Evolutionary conservation across 2,797 vertebrate genomes (phyloP).

Genomic region (Molossus alvarezi): DNA sequence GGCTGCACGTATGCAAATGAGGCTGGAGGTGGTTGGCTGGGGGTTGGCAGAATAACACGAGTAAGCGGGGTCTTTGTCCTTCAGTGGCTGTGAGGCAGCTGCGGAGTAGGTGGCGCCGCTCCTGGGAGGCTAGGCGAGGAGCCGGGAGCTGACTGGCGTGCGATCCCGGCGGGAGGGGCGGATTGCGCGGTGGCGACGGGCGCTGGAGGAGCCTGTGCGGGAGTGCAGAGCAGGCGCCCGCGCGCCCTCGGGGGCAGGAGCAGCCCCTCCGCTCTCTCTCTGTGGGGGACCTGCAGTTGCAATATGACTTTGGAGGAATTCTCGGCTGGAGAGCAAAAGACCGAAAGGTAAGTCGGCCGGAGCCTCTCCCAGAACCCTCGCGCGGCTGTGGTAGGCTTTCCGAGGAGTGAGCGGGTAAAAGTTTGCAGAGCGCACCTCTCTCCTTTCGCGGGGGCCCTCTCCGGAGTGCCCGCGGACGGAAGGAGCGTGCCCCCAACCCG

Average conservation of each 20-base stretch:
- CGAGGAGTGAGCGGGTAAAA: not conserved
- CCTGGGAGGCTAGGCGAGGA: fast-evolving
- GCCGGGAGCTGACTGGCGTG: not conserved
- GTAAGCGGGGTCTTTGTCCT: constrained; percentile 84
- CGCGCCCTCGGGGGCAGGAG: constrained; percentile 62
- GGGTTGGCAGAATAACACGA: constrained; percentile 72
- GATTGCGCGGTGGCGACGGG: not conserved
- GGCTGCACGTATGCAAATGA: constrained; percentile 84
- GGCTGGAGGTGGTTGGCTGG: constrained; percentile 82
- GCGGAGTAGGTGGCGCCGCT: fast-evolving
- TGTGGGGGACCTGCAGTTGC: constrained; percentile 84
- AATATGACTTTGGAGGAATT: constrained; percentile 98
- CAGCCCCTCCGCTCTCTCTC: constrained; percentile 77
- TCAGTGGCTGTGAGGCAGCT: constrained; percentile 75
- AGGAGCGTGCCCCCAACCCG: not conserved
- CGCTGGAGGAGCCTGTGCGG: not conserved
- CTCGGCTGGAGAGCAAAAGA: constrained; percentile 93
- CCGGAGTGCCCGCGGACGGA: not conserved
- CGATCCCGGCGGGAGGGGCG: not conserved
- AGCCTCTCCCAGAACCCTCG: not conserved
- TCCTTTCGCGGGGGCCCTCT: not conserved
- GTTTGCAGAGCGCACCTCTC: not conserved
- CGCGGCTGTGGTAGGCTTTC: not conserved
- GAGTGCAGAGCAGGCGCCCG: constrained; percentile 51
- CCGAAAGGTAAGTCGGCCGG: constrained; percentile 91